A percentile compares a stretch with the other conserved stretches of the same genome.
These are phyloP conservation scores for Megalurothrips usitatus DNA, from an alignment of 2,888 invertebrate species.

Conservation along the genomic window DNA sequence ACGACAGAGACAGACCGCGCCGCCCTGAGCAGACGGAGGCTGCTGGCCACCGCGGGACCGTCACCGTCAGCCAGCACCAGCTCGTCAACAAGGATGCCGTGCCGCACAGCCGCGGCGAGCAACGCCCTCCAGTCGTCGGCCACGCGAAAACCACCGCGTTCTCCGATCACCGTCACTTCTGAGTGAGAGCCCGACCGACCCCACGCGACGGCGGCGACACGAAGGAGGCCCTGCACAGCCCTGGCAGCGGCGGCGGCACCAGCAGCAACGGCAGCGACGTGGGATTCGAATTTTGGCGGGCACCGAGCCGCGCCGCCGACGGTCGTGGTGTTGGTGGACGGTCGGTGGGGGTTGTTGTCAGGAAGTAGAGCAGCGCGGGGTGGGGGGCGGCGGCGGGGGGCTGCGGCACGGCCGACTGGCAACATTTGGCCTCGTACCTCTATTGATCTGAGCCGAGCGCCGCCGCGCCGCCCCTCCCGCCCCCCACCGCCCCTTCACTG, in stretches of 20 bases:
- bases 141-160: too few relatives aligned
- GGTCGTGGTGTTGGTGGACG: conserved; percentile 17
- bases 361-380: neutral
- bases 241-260: neutral
- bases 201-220: too few relatives aligned
- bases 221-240: too few relatives aligned
- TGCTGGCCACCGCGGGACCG: too few relatives aligned
- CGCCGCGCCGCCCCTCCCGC: neutral
- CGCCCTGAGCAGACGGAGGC: too few relatives aligned
- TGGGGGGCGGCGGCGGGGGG: conserved; percentile 40
- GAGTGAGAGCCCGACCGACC: too few relatives aligned
- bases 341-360: conserved; percentile 20
- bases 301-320: conserved; percentile 32
- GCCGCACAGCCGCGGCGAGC: too few relatives aligned
- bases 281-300: conserved; percentile 33
- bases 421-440: conserved; percentile 27
- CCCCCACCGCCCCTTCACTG: neutral
- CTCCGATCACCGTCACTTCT: too few relatives aligned
- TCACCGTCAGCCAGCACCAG: too few relatives aligned
- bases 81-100: too few relatives aligned
- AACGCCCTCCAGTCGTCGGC: too few relatives aligned
- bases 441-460: neutral
- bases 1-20: too few relatives aligned
- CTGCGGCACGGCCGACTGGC: conserved; percentile 41
- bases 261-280: neutral